A percentile compares a stretch with the other conserved stretches of the same genome.
Conservation (phyloP, 92 coral and sea anemone genomes). For the Palythoa heliodiscus region DNA sequence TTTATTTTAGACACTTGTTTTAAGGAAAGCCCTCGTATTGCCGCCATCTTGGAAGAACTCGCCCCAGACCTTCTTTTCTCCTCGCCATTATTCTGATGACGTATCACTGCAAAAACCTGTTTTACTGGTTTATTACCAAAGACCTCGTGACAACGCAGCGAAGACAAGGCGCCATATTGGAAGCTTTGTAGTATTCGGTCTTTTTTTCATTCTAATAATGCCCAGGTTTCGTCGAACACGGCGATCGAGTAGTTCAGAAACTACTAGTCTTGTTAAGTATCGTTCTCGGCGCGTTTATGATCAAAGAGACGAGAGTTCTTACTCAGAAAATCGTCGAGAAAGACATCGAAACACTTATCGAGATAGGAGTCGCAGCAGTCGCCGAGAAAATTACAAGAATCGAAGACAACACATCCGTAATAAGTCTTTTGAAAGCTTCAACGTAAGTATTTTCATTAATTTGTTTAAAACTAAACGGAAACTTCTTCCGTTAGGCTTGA, state of each 20-base stretch:
- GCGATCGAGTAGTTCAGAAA: slow-evolving; percentile 71
- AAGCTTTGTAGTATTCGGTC: slow-evolving; percentile 2
- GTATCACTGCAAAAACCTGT: slow-evolving; percentile 43
- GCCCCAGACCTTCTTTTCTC: slow-evolving; percentile 13
- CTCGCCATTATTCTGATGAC: background rate
- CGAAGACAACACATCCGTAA: slow-evolving; percentile 73
- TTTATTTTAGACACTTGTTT: slow-evolving; percentile 82
- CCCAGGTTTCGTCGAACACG: slow-evolving; percentile 73
- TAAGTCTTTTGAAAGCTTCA: slow-evolving; percentile 57
- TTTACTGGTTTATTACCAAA: slow-evolving; percentile 40
- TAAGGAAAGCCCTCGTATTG: slow-evolving; percentile 79
- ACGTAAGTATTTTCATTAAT: slow-evolving; percentile 51
- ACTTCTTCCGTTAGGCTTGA: slow-evolving; percentile 16
- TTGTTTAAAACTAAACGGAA: background rate
- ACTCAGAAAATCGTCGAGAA: slow-evolving; percentile 55
- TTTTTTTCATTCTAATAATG: slow-evolving; percentile 57
- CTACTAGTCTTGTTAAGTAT: slow-evolving; percentile 52
- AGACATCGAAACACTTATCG: slow-evolving; percentile 47
- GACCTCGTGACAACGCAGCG: slow-evolving; percentile 31
- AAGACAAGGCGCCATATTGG: slow-evolving; percentile 51
- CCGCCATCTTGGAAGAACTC: slow-evolving; percentile 83
- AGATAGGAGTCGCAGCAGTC: slow-evolving; percentile 75
- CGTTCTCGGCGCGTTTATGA: slow-evolving; percentile 65
- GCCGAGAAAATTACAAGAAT: slow-evolving; percentile 61
- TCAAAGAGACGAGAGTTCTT: slow-evolving; percentile 48